These are phyloP conservation scores for Drosophila leonis DNA, from an alignment of 2,888 invertebrate genomes.

Conservation along the genomic window DNA sequence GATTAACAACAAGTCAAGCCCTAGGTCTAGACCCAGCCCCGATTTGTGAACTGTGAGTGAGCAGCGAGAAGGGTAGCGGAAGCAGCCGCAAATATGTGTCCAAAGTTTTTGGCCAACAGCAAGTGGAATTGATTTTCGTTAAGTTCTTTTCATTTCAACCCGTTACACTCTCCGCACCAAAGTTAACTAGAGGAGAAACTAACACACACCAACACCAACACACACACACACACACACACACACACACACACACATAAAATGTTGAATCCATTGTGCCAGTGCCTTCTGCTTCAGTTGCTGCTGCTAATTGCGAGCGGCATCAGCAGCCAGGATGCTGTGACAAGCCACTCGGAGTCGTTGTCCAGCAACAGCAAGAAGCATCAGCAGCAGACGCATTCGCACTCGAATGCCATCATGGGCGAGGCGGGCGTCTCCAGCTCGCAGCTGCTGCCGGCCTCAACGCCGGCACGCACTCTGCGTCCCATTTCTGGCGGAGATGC, in stretches of 20 bases:
- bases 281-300: slow-evolving; percentile 37
- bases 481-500: slow-evolving; percentile 58
- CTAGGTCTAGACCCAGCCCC: slow-evolving; percentile 7
- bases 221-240: slow-evolving; percentile 11
- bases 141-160: slow-evolving; percentile 42
- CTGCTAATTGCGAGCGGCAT: slow-evolving; percentile 29
- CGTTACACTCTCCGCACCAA: slow-evolving; percentile 8
- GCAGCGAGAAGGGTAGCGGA: slow-evolving; percentile 24
- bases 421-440: slow-evolving; percentile 80
- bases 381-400: slow-evolving; percentile 70
- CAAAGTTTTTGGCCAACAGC: slow-evolving; percentile 55
- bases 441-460: slow-evolving; percentile 71
- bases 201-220: slow-evolving; percentile 8
- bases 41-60: slow-evolving; percentile 14
- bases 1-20: slow-evolving; percentile 33
- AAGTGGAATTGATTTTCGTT: slow-evolving; percentile 74
- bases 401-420: slow-evolving; percentile 83
- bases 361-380: slow-evolving; percentile 61
- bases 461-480: slow-evolving; percentile 61
- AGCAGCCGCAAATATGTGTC: slow-evolving; percentile 71
- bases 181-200: background rate
- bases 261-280: slow-evolving; percentile 42
- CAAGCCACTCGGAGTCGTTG: slow-evolving; percentile 52
- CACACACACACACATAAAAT: slow-evolving; percentile 22
- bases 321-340: slow-evolving; percentile 44